Percentiles rank a stretch among this genome's conserved stretches.
phyloP scores from a whole-genome alignment of 1,140 invertebrate genomes.

The Drosophila kikkawai region DNA sequence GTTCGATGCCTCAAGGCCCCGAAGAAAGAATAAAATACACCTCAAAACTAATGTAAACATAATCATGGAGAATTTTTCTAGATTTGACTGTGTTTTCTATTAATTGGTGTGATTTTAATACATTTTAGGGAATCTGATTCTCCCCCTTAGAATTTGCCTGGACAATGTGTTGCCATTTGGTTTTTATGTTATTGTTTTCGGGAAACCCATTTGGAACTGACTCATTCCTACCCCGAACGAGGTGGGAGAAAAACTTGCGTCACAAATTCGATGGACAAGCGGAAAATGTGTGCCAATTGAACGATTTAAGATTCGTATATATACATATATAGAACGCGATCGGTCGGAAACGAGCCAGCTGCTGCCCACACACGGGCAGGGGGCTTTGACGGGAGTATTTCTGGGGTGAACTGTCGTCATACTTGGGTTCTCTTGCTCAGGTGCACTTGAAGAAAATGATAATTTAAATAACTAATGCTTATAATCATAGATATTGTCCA shows the following conservation, averaged over 20 bases:
- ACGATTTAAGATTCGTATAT: slow-evolving; percentile 52
- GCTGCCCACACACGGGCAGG: slow-evolving; percentile 29
- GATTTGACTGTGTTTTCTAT: slow-evolving; percentile 30
- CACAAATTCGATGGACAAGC: slow-evolving; percentile 63
- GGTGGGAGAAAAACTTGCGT: slow-evolving; percentile 55
- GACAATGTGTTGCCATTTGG: slow-evolving; percentile 26
- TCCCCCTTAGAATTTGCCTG: slow-evolving; percentile 4
- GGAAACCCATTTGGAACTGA: slow-evolving; percentile 53
- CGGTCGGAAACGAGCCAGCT: slow-evolving; percentile 37
- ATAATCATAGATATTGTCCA: no score
- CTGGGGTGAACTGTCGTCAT: slow-evolving; percentile 29
- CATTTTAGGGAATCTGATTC: slow-evolving; percentile 27
- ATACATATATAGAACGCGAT: slow-evolving; percentile 26
- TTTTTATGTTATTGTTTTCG: slow-evolving; percentile 17
- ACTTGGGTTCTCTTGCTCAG: slow-evolving; percentile 11
- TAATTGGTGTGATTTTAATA: slow-evolving; percentile 43
- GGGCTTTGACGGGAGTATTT: not conserved
- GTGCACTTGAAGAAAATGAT: slow-evolving; percentile 3
- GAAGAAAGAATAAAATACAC: slow-evolving; percentile 20
- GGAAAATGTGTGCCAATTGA: slow-evolving; percentile 77
- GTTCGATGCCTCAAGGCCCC: slow-evolving; percentile 65
- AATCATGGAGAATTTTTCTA: slow-evolving; percentile 22
- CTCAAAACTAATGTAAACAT: slow-evolving; percentile 61
- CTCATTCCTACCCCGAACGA: slow-evolving; percentile 23
- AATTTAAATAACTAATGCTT: no score